Evolutionary conservation across 2,113 vertebrate genomes (phyloP).

Genomic region (Piaya cayana): DNA sequence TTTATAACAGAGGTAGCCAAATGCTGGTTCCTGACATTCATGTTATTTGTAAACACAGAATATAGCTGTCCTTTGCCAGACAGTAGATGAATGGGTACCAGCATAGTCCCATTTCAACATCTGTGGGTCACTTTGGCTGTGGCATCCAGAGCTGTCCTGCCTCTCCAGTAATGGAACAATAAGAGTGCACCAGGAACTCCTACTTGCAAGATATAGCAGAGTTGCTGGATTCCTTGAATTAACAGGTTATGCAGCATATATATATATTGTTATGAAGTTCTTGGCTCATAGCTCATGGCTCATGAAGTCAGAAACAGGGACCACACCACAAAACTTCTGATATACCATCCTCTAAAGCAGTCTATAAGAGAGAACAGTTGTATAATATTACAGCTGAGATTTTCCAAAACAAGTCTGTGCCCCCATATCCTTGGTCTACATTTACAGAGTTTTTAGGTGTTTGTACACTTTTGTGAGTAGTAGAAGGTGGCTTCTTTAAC

Average conservation of each 20-base stretch:
- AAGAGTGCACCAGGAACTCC: background rate
- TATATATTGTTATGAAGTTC: background rate
- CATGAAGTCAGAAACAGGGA: background rate
- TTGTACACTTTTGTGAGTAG: background rate
- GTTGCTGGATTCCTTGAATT: background rate
- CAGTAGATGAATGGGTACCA: background rate
- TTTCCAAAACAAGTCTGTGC: background rate
- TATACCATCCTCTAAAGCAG: background rate
- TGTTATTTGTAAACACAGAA: background rate
- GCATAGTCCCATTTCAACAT: fast-evolving
- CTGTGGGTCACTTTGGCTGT: background rate
- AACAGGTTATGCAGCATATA: background rate
- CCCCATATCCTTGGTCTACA: fast-evolving
- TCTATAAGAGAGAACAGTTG: background rate
- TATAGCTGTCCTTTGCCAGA: background rate
- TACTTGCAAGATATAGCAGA: background rate
- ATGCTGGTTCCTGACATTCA: background rate
- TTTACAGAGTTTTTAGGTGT: background rate
- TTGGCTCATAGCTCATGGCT: background rate
- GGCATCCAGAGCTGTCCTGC: background rate
- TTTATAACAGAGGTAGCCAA: background rate
- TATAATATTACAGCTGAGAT: background rate
- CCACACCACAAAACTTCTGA: background rate
- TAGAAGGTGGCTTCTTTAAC: background rate
- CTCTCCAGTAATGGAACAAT: background rate